phyloP scores from a whole-genome alignment of 2,888 invertebrate genomes.

The Ypsolopha sequella region DNA sequence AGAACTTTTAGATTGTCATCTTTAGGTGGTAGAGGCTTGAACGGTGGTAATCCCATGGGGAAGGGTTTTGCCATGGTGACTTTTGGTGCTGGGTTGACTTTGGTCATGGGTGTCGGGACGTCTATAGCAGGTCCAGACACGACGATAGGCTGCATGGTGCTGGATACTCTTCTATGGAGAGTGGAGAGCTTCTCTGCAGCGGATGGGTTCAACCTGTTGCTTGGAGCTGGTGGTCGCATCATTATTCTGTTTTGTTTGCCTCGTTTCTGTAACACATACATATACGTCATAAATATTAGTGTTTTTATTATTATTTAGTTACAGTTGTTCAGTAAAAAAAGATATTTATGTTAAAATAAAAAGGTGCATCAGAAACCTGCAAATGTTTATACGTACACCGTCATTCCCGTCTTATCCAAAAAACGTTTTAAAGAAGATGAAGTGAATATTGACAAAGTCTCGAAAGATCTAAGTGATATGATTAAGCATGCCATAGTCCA shows the following conservation, averaged over 20 bases:
- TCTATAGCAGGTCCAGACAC: slow-evolving; percentile 38
- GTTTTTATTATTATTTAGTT: too few relatives aligned
- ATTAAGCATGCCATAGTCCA: too few relatives aligned
- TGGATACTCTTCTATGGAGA: slow-evolving; percentile 36
- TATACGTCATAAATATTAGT: too few relatives aligned
- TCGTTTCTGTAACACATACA: slow-evolving; percentile 49
- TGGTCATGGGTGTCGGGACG: slow-evolving; percentile 20
- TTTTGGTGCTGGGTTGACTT: slow-evolving; percentile 22
- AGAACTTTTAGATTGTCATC: slow-evolving; percentile 67
- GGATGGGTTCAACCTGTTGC: slow-evolving; percentile 37
- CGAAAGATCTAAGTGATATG: too few relatives aligned
- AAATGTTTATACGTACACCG: too few relatives aligned
- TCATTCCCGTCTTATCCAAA: too few relatives aligned
- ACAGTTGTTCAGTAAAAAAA: too few relatives aligned
- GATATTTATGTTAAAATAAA: too few relatives aligned
- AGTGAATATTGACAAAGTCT: too few relatives aligned
- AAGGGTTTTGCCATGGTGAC: slow-evolving; percentile 66
- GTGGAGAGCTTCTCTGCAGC: slow-evolving; percentile 51
- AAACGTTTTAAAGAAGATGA: too few relatives aligned
- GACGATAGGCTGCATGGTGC: slow-evolving; percentile 52
- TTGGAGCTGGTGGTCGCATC: slow-evolving; percentile 49
- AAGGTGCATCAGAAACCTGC: too few relatives aligned
- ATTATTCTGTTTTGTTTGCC: slow-evolving; percentile 62
- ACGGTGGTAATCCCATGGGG: slow-evolving; percentile 78
- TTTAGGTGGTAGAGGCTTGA: slow-evolving; percentile 81